Percentiles rank a stretch among this genome's conserved stretches.
These are phyloP conservation scores for Macaria liturata DNA, from an alignment of 2,888 invertebrate species.

Conservation along the genomic window DNA sequence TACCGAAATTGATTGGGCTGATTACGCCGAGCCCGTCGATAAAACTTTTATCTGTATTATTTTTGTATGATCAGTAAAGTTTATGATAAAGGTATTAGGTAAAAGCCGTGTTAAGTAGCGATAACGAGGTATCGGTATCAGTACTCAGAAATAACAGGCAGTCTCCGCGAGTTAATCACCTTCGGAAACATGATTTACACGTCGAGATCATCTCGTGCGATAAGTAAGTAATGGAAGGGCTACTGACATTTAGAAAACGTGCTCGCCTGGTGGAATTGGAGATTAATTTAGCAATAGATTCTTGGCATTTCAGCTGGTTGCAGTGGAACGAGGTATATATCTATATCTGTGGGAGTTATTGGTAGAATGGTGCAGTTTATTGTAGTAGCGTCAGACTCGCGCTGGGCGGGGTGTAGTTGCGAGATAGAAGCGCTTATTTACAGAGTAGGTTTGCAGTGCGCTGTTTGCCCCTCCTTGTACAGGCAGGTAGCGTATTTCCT, in stretches of 20 bases:
- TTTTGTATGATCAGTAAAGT: slow-evolving; percentile 60
- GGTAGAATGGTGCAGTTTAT: slow-evolving; percentile 22
- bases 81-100: slow-evolving; percentile 56
- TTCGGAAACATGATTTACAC: slow-evolving; percentile 43
- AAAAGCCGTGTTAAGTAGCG: slow-evolving; percentile 46
- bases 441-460: slow-evolving; percentile 59
- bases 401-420: slow-evolving; percentile 7
- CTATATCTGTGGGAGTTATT: slow-evolving; percentile 21
- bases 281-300: slow-evolving; percentile 12
- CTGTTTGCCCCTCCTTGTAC: slow-evolving; percentile 63
- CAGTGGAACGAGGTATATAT: slow-evolving; percentile 8
- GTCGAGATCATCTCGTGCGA: slow-evolving; percentile 36
- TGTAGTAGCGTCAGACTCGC: slow-evolving; percentile 25
- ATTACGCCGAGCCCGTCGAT: slow-evolving; percentile 56
- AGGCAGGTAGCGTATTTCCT: slow-evolving; percentile 44
- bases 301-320: slow-evolving; percentile 17
- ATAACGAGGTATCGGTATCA: slow-evolving; percentile 32
- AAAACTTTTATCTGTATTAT: slow-evolving; percentile 53
- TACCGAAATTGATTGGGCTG: slow-evolving; percentile 68
- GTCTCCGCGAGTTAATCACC: slow-evolving; percentile 47
- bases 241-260: slow-evolving; percentile 10
- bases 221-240: slow-evolving; percentile 26
- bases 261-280: slow-evolving; percentile 13
- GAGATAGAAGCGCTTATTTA: slow-evolving; percentile 62
- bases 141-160: slow-evolving; percentile 43